Base-by-base conservation (phyloP, 2,797 vertebrate genomes). In the Lindbergichthys nudifrons region DNA sequence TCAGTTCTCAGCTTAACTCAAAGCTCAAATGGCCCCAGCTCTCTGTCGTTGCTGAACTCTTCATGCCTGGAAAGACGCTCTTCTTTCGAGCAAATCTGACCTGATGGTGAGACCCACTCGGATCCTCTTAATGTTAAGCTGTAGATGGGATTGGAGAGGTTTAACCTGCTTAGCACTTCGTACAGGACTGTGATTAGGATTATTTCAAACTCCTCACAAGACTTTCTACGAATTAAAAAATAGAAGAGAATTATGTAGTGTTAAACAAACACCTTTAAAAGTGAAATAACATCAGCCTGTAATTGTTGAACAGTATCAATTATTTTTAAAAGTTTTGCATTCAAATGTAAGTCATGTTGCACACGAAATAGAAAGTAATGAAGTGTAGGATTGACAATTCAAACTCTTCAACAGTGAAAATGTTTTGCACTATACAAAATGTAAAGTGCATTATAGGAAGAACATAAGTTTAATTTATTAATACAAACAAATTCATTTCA, bases 91-190 rank as follows among this genome's bases (percentile, higher is more conserved):
- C 65, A 62, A 70, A 67, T 70, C 67, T n/a, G 70, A 80, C 21
- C 64, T 19, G 47, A 66, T 50, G 10, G 59, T 21, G 53, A 80
- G 58, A 75, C 65, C 16, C 39, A 61, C 57, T 50, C 64, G 70
- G 76, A 90, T 86, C 88, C 80, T 89, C 88, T 89, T 87, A 79
- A 75, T 80, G 81, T 76, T 91, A 87, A 91, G 72, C 86, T 80
- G 69, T 66, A 79, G 83, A 87, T 87, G 50, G 88, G 84, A 92
- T 88, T 91, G 81, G 75, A 77, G 78, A 67, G 81, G 70, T 89
- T 89, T 87, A 86, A 89, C 76, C 76, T 73, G 88, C 69, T 89
- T 76, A 78, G 58, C 77, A 70, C 76, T 64, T 83, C 84, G 65
- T 47, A 77, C 70, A 39, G 45, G 12, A 26, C 30, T 45, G 14